Conservation (phyloP, 2,113 vertebrate species). For the Brachyistius frenatus region DNA sequence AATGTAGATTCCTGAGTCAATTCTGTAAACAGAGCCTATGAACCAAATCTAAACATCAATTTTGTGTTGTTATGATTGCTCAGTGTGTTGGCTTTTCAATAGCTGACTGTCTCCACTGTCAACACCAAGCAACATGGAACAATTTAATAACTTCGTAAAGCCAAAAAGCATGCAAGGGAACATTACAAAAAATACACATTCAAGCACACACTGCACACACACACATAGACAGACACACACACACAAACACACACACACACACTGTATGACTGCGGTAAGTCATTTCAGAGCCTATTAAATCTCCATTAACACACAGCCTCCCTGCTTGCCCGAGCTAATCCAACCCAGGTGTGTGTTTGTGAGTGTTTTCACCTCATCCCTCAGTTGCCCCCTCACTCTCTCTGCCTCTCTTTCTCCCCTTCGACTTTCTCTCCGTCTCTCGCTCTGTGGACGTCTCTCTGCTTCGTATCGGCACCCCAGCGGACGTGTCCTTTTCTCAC, state of each 20-base stretch:
- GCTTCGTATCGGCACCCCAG: neutral
- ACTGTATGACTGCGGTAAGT: conserved; percentile 54
- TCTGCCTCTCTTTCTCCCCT: neutral
- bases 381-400: conserved; percentile 13
- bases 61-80: conserved; percentile 14
- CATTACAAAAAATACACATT: conserved; percentile 10
- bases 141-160: conserved; percentile 41
- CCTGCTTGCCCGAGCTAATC: conserved; percentile 70
- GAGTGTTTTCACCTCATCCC: conserved; percentile 21
- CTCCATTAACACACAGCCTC: conserved; percentile 79
- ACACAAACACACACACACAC: conserved; percentile 7
- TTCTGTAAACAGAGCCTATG: conserved; percentile 28
- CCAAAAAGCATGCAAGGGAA: conserved; percentile 27
- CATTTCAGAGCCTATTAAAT: conserved; percentile 80
- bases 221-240: neutral
- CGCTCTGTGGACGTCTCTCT: neutral
- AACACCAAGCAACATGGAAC: conserved; percentile 43
- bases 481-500: conserved; percentile 16
- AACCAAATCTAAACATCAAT: conserved; percentile 29
- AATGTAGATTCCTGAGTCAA: neutral
- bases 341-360: conserved; percentile 70
- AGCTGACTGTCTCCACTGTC: conserved; percentile 19
- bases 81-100: conserved; percentile 3
- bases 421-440: neutral
- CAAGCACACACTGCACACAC: conserved; percentile 15